Conservation (phyloP, 2,888 invertebrate genomes). For the Philhelius pedissequus region DNA sequence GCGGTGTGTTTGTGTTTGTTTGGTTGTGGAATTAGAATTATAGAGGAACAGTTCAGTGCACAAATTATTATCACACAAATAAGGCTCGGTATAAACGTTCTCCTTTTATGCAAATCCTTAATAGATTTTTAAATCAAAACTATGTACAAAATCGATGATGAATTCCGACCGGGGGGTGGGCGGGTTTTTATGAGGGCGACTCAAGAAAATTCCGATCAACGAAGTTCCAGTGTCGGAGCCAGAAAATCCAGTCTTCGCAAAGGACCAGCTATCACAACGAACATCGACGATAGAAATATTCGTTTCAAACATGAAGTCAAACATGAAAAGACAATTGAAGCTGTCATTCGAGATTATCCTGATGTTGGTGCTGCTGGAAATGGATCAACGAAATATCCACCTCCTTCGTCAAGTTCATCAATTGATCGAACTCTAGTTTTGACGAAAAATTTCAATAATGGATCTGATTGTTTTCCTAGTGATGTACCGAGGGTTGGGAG, state of each 20-base stretch:
- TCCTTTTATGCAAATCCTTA: neutral
- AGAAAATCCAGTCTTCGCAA: constrained; percentile 25
- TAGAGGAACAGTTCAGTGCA: neutral
- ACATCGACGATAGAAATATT: constrained; percentile 78
- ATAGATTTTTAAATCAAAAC: neutral
- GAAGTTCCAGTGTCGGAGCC: constrained; percentile 10
- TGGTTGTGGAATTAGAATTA: neutral
- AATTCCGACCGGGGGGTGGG: constrained; percentile 72
- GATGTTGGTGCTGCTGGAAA: constrained; percentile 71
- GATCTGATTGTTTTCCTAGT: neutral
- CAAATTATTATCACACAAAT: neutral
- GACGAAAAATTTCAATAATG: constrained; percentile 18
- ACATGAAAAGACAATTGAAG: constrained; percentile 81
- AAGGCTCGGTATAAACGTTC: neutral
- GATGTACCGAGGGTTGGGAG: constrained; percentile 60
- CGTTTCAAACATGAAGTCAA: constrained; percentile 80
- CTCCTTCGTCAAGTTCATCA: constrained; percentile 74
- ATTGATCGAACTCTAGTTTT: constrained; percentile 73
- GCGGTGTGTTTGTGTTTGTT: constrained; percentile 9
- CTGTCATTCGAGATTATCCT: constrained; percentile 80
- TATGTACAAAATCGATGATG: constrained; percentile 74
- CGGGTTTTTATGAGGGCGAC: constrained; percentile 74
- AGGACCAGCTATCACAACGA: constrained; percentile 84
- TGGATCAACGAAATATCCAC: constrained; percentile 67
- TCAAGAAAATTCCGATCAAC: constrained; percentile 68